phyloP scores from a whole-genome alignment of 2,797 vertebrate species.

The Leptatherina wallacei region DNA sequence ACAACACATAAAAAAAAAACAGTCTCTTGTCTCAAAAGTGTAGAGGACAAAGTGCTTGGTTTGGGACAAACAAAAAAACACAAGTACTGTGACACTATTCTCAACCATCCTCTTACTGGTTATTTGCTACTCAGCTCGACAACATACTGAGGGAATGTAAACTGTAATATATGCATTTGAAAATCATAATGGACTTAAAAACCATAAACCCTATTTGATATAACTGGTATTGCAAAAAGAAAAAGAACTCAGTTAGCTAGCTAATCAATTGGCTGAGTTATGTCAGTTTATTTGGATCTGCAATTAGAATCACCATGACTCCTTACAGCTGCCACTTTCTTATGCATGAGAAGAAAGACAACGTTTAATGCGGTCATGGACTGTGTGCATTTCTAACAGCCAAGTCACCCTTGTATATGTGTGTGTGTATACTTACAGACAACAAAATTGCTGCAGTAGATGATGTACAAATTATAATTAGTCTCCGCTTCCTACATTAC shows the following conservation, averaged over 20 bases:
- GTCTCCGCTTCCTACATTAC: neutral
- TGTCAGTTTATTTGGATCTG: neutral
- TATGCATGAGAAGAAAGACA: conserved; percentile 30
- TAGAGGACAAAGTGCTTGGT: no score
- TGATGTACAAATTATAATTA: conserved; percentile 14
- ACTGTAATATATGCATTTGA: neutral
- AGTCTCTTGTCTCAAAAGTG: no score
- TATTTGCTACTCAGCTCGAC: no score
- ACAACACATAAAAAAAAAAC: neutral
- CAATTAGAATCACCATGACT: conserved; percentile 6
- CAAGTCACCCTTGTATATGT: conserved; percentile 15
- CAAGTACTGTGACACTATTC: no score
- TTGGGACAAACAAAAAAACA: no score
- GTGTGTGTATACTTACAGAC: neutral
- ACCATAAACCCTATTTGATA: no score
- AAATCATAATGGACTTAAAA: no score
- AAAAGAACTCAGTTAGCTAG: no score
- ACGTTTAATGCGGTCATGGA: neutral
- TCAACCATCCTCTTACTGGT: no score
- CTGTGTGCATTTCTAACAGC: conserved; percentile 6
- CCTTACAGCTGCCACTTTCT: conserved; percentile 13
- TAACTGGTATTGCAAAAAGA: no score
- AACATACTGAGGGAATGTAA: neutral
- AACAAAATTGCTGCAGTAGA: conserved; percentile 8
- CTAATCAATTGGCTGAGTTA: no score